Percentiles rank a stretch among this genome's conserved stretches.
Evolutionary conservation across 2,888 invertebrate genomes (phyloP).

Genomic region (Abrostola triplasia): DNA sequence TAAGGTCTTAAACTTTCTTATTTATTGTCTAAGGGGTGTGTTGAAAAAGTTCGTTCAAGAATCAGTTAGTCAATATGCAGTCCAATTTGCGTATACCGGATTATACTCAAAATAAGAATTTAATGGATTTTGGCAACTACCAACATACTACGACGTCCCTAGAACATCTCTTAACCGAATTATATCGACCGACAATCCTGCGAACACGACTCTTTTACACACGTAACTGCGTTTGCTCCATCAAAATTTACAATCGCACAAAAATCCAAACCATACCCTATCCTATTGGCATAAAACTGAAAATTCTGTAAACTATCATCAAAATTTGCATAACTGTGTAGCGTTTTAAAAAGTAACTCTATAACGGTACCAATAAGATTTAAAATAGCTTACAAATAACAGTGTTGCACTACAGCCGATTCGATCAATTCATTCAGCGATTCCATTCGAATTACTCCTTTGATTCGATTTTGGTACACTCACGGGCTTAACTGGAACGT

Average conservation of each 20-base stretch:
- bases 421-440: constrained; percentile 66
- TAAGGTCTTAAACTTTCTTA: too few relatives aligned
- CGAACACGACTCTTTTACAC: constrained; percentile 56
- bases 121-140: constrained; percentile 20
- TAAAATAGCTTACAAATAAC: constrained; percentile 18
- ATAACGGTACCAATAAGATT: constrained; percentile 5
- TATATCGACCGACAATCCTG: constrained; percentile 52
- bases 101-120: neutral
- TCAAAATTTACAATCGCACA: constrained; percentile 28
- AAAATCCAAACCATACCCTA: constrained; percentile 29
- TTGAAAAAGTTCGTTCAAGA: neutral
- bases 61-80: neutral
- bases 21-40: too few relatives aligned
- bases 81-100: too few relatives aligned
- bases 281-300: constrained; percentile 13
- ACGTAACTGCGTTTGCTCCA: constrained; percentile 48
- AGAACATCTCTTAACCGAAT: constrained; percentile 52
- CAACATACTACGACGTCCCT: constrained; percentile 31
- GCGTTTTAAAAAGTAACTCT: constrained; percentile 18
- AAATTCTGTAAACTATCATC: constrained; percentile 10
- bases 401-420: constrained; percentile 45
- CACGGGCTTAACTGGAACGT: constrained; percentile 73
- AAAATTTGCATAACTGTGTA: constrained; percentile 10
- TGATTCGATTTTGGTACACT: constrained; percentile 78
- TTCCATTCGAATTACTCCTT: constrained; percentile 82